Base-by-base conservation (phyloP, 2,113 vertebrate genomes). In the Esox niger region DNA sequence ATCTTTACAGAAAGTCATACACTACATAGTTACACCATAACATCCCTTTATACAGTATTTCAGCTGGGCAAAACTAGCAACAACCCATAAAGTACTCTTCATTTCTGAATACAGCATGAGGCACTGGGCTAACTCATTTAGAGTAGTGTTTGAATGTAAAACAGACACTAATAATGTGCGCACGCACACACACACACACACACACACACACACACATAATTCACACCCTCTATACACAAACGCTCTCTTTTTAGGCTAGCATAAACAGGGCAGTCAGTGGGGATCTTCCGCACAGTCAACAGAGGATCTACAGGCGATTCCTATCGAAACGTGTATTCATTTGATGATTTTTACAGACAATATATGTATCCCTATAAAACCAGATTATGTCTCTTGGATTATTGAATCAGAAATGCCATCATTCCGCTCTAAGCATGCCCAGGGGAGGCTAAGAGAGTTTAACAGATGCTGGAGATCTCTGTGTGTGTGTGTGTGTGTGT, bases 61-160 rank as follows among this genome's bases (percentile, higher is more conserved):
- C 79, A 80, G 82, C 74, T 70, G 56, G 60, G 74, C 65, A 75
- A 79, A 84, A 83, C 83, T 76, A 77, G 69, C 62, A 70, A 33
- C 67, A 73, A 77, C 26, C 70, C 77, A 82, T 86, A 89, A 89
- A 86, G 78, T 81, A 75, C 79, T 86, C 87, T 88, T 89, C 77
- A 88, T 89, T 85, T 59, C 77, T 69, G 79, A 70, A 73, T 79
- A 65, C 75, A 79, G 79, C 84, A 74, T 27, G 61, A 76, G 76
- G 83, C 80, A 38, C 74, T 74, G 62, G 72, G 70, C 69, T 77
- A 69, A 83, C 77, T 88, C 79, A 79, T 85, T 86, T 81, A 78
- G 71, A 82, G 63, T 64, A 82, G 73, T 66, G 74, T 85, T 72
- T 84, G 78, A 82, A 85, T 87, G 78, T 70, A 71, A 76, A 75